Base-by-base conservation (phyloP, 2,888 invertebrate genomes). In the Eristalis intricaria region DNA sequence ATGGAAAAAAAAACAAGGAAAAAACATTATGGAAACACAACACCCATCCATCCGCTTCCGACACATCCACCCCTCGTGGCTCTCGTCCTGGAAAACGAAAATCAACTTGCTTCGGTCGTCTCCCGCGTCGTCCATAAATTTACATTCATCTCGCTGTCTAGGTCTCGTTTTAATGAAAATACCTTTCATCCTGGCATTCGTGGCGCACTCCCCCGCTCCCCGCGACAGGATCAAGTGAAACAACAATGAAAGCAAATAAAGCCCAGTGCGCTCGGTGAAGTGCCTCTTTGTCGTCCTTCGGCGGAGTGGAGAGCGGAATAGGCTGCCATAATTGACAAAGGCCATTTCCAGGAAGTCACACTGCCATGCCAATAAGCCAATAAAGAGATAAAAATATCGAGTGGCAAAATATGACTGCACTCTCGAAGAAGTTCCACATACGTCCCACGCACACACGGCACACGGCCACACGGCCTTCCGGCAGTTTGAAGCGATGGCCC, bases 81-180 rank as follows among this genome's bases (percentile, higher is more conserved):
- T 58, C 4, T 13, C 19, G 22, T 43, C 15, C 10, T 38, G 50
- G 23, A 8, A 8, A 38, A n/a, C 56, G 29, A 56, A 70, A 78
- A 29, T 64, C 70, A 38, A 70, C 70, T 78, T 38, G 38, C 4
- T 38, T 38, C 38, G 38, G 13, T 38, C 50, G 50, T 19, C 19
- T 58, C 8, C 56, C 63, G 38, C 64, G 19, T n/a, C 56, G 61
- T 60, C 73, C 66, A 77, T 80, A 66, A 80, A 73, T 73, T 73
- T 61, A 73, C 32, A 43, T 35, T 56, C 58, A 65, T 65, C 32
- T 26, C 56, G 50, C 32, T 23, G 15, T 19, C 13, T 26, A 26
- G 64, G 26, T 60, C 58, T 79, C 29, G 60, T 71, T 73, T 73
- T 73, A 73, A 73, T 80, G 66, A 60, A 80, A 80, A 80, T 66